Evolutionary conservation across 2,113 vertebrate species (phyloP), one percentile per base, ranked within the genome.

Genomic region (Pardalotus punctatus): DNA sequence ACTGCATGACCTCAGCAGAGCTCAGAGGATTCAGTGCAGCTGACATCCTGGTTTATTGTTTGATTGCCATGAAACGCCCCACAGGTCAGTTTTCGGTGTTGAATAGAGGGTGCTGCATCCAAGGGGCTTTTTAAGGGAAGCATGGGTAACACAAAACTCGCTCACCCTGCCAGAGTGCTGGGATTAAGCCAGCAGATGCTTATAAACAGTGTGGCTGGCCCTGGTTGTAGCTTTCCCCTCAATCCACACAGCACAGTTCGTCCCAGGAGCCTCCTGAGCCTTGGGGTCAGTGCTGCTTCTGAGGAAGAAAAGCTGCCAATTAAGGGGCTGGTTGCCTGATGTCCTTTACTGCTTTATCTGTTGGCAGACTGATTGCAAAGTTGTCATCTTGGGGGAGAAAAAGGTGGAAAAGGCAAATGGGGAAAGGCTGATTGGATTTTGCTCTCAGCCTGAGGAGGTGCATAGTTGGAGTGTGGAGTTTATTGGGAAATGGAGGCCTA

Each of bases 21-120:
- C 53, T 79, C 51, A 35, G n/a, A 50, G 50, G 27, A 42, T 57
- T 86, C 81, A 14, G 45, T 65, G 42, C 50, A 65, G 8, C 29
- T 21, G 2, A 88, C 50, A 28, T 66, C 58, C 62, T 69, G 11
- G 7, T 53, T 86, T 69, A 6, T 66, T 58, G 11, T 62, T 20
- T 0, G 0, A 3, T 25, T 69, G 45, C 62, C 65, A 24, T 28
- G 24, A 82, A 86, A 45, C 0, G 0, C 17, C 10, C 20, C 10
- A 14, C 5, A 7, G 2, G 1, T 16, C 0, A 0, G 11, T 54
- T 87, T 0, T 5, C 29, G 33, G 25, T 35, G 40, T 25, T 0
- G 2, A n/a, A 22, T 19, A 27, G 28, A 20, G 33, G 35, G 21
- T 1, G 0, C 31, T 72, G n/a, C n/a, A 35, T 45, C 65, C 54